These are phyloP conservation scores for Cremastinae sp. DNA, from an alignment of 2,888 invertebrate genomes.

Conservation along the genomic window DNA sequence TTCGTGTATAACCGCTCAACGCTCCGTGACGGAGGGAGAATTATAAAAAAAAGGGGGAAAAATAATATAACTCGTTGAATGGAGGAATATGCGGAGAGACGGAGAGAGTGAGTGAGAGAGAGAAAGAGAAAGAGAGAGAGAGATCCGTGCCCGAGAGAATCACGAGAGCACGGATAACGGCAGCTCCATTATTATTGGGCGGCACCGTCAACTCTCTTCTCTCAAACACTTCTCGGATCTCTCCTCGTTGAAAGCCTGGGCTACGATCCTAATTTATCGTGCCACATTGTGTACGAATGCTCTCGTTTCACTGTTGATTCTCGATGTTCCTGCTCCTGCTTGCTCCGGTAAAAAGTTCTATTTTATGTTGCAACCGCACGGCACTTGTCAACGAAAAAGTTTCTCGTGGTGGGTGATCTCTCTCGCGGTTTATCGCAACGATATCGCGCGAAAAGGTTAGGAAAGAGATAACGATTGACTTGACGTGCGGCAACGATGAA, in stretches of 20 bases:
- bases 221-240: constrained; percentile 45
- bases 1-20: no score
- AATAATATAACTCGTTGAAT: constrained; percentile 14
- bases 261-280: constrained; percentile 53
- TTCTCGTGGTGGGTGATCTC: constrained; percentile 37
- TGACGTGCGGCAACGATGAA: constrained; percentile 67
- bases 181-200: constrained; percentile 65
- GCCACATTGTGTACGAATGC: constrained; percentile 52
- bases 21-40: no score
- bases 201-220: constrained; percentile 60
- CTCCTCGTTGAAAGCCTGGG: constrained; percentile 55
- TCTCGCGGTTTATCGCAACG: constrained; percentile 53
- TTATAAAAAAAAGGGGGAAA: not conserved
- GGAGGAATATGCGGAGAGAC: constrained; percentile 7
- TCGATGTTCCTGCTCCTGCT: not conserved
- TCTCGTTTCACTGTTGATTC: not conserved
- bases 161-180: constrained; percentile 57
- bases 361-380: constrained; percentile 17
- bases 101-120: constrained; percentile 9
- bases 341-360: not conserved
- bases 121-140: constrained; percentile 26
- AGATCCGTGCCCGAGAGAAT: constrained; percentile 53
- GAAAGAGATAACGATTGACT: constrained; percentile 78
- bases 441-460: constrained; percentile 75
- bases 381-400: constrained; percentile 51